Conservation (phyloP, 2,888 invertebrate species). For the Callyntrura guangdongensis region DNA sequence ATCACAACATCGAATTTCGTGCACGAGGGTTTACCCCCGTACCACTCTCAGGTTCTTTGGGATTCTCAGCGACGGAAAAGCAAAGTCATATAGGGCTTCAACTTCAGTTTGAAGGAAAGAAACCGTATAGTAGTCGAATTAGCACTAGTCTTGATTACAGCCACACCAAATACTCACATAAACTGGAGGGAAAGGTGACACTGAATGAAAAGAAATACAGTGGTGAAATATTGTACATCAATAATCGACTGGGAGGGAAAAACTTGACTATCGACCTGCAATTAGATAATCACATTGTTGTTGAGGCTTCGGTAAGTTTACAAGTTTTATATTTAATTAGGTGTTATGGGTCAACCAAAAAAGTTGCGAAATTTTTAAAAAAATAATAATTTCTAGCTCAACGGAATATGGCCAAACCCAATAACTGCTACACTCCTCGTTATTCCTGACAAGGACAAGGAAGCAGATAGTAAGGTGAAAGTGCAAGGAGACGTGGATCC, state of each 20-base stretch:
- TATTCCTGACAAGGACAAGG: conserved; percentile 84
- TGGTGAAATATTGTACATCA: conserved; percentile 77
- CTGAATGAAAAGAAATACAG: conserved; percentile 84
- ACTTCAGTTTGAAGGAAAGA: conserved; percentile 81
- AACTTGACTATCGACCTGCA: conserved; percentile 84
- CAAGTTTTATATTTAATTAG: background rate
- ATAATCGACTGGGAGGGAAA: conserved; percentile 73
- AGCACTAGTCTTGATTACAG: conserved; percentile 83
- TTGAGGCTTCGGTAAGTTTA: conserved; percentile 84
- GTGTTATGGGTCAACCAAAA: background rate
- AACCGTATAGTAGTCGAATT: conserved; percentile 78
- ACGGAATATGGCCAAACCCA: conserved; percentile 78
- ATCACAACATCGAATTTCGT: conserved; percentile 82
- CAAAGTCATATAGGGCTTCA: conserved; percentile 82
- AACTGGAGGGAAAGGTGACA: conserved; percentile 83
- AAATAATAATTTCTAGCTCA: conserved; percentile 69
- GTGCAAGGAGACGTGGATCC: conserved; percentile 78
- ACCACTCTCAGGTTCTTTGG: conserved; percentile 81
- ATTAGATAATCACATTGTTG: conserved; percentile 82
- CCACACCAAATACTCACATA: conserved; percentile 81
- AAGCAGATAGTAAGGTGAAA: conserved; percentile 80
- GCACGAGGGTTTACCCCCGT: conserved; percentile 78
- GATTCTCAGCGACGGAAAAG: conserved; percentile 82
- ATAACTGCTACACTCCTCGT: conserved; percentile 73
- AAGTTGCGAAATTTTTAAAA: background rate